Evolutionary conservation across 23 tunicate genomes (phyloP).

Genomic region (Clavelina lepadiformis): DNA sequence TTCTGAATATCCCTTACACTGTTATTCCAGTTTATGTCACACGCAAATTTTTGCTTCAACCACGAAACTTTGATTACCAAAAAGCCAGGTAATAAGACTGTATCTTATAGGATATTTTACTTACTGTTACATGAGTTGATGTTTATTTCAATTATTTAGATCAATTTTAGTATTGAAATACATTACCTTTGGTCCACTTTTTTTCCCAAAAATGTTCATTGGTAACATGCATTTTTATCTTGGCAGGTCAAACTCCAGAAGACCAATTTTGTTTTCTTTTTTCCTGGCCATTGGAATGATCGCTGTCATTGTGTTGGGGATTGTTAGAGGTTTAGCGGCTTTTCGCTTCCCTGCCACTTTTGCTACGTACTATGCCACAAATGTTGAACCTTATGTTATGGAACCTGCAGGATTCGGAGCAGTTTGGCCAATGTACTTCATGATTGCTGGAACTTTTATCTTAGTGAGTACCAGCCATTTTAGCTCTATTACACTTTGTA

Average conservation of each 20-base stretch:
- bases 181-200: background rate
- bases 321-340: slow-evolving; percentile 34
- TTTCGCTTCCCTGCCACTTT: slow-evolving; percentile 28
- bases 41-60: background rate
- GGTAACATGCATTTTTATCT: no score
- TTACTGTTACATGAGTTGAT: background rate
- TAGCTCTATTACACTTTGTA: no score
- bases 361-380: slow-evolving; percentile 11
- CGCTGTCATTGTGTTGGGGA: background rate
- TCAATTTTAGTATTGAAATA: background rate
- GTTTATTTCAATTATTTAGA: background rate
- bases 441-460: background rate
- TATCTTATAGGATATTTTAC: background rate
- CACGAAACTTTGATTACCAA: background rate
- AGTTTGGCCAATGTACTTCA: slow-evolving; percentile 3
- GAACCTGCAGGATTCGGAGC: slow-evolving; percentile 57
- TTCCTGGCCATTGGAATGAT: slow-evolving; percentile 4
- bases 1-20: slow-evolving; percentile 43
- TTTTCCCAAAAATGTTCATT: background rate
- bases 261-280: no score
- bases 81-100: background rate
- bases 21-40: slow-evolving; percentile 26
- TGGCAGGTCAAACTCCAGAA: no score
- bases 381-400: slow-evolving; percentile 42
- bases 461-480: no score